Base-by-base conservation (phyloP, 2,888 invertebrate species). In the Tenthredo mesomela region DNA sequence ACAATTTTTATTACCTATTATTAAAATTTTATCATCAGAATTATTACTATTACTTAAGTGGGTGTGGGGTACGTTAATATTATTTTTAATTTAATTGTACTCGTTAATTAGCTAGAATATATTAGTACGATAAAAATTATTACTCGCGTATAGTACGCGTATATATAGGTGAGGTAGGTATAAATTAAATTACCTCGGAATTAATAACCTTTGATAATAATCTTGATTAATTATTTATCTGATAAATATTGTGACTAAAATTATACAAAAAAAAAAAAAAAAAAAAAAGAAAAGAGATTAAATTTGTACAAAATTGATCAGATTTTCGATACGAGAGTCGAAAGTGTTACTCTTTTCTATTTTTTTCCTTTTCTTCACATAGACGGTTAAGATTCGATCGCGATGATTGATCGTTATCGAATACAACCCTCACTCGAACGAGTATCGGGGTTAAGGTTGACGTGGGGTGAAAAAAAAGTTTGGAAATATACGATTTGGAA, bases 401-500 rank as follows among this genome's bases (percentile, higher is more conserved):
- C 18, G 37, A 70, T 25, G 40, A 43, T 43, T 21, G 25, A 73
- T 43, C 43, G n/a, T 3, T 43, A 43, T 73, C 71, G 43, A 73
- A 21, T 15, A 73, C 25, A 12, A 43, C 43, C 43, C 43, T 43
- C n/a, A 21, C 21, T 73, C 40, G 21, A 40, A 10, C 21, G 21
- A 43, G n/a, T 73, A 73, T 73, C 71, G n/a, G 50, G 77, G 70
- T 37, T 50, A 58, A 71, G 43, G 80, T 47, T 75, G 67, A 70
- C 70, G 18, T 82, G 80, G 78, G 61, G 50, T 25, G 65, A 67
- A 43, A 67, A 43, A 70, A 73, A 61, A 50, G 54, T 29, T 82
- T 70, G 84, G 82, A 85, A 87, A 86, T 86, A 86, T 85, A 86
- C 84, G 40, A 82, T 58, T 84, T 37, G 15, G 10, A 85, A 80